phyloP scores from a whole-genome alignment of 2,797 vertebrate species.

The Bufotes viridis region DNA sequence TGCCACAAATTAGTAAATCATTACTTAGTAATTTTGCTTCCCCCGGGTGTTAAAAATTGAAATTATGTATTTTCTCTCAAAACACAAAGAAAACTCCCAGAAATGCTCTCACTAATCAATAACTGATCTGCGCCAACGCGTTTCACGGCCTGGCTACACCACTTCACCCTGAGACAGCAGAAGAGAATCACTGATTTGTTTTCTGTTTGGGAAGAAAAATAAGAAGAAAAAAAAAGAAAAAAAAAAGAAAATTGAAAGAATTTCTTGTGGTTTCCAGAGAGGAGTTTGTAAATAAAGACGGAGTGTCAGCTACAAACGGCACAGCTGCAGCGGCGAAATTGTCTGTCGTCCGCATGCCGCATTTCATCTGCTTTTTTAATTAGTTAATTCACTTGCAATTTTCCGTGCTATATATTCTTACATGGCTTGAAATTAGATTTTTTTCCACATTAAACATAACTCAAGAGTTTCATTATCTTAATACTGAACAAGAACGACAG shows the following conservation, averaged over 20 bases:
- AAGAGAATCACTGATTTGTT: not conserved
- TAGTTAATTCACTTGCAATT: slow-evolving; percentile 63
- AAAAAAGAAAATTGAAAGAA: slow-evolving; percentile 11
- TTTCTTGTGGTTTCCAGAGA: slow-evolving; percentile 47
- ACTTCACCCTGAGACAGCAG: slow-evolving; percentile 20
- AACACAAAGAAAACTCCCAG: not conserved
- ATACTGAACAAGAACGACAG: slow-evolving; percentile 58
- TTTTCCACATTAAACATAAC: slow-evolving; percentile 56
- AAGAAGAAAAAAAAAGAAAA: not conserved
- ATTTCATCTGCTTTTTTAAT: slow-evolving; percentile 62
- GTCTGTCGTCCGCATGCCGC: slow-evolving; percentile 51
- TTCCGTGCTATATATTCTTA: slow-evolving; percentile 62
- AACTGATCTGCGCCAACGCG: not conserved
- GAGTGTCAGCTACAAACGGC: slow-evolving; percentile 61
- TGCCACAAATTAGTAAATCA: slow-evolving; percentile 44
- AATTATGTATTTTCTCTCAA: slow-evolving; percentile 22
- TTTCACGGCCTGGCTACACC: not conserved
- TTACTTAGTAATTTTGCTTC: slow-evolving; percentile 46
- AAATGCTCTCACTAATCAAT: slow-evolving; percentile 30
- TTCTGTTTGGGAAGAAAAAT: slow-evolving; percentile 21
- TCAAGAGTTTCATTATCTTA: slow-evolving; percentile 61
- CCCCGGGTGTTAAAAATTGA: slow-evolving; percentile 39
- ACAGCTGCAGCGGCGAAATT: slow-evolving; percentile 57
- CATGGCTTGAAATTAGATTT: slow-evolving; percentile 62
- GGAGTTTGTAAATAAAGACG: slow-evolving; percentile 57